A percentile compares a stretch with the other conserved stretches of the same genome.
Conservation (phyloP, 1,140 invertebrate species). For the Gryllus bimaculatus region DNA sequence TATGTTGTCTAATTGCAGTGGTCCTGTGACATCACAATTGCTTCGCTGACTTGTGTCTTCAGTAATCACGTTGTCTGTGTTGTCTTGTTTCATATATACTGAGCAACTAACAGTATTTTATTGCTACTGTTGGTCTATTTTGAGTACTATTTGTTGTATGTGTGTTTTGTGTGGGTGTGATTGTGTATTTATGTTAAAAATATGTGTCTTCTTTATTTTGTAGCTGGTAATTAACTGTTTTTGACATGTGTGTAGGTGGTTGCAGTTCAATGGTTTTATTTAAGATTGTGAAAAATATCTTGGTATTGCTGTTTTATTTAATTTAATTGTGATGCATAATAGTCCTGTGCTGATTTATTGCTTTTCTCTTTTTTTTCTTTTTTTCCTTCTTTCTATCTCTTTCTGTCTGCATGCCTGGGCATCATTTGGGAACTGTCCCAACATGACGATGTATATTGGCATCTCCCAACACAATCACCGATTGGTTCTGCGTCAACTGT, state of each 20-base stretch:
- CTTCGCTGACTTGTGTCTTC: background rate
- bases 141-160: background rate
- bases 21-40: conserved; percentile 3
- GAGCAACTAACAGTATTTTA: conserved; percentile 1
- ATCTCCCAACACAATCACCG: background rate
- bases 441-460: conserved; percentile 1
- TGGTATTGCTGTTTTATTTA: background rate
- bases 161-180: background rate
- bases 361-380: conserved; percentile 38
- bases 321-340: conserved; percentile 21
- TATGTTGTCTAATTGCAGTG: background rate
- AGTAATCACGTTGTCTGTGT: background rate
- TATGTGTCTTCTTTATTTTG: conserved; percentile 1
- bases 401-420: conserved; percentile 42
- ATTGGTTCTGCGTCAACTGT: background rate
- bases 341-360: conserved; percentile 36
- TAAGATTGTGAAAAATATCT: background rate
- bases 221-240: background rate
- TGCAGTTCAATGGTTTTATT: background rate
- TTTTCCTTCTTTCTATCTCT: conserved; percentile 37
- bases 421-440: background rate
- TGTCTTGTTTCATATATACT: background rate
- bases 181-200: background rate
- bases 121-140: background rate
- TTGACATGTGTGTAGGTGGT: background rate